Evolutionary conservation across 2,888 invertebrate genomes (phyloP).

Genomic region (Mythimna impura): DNA sequence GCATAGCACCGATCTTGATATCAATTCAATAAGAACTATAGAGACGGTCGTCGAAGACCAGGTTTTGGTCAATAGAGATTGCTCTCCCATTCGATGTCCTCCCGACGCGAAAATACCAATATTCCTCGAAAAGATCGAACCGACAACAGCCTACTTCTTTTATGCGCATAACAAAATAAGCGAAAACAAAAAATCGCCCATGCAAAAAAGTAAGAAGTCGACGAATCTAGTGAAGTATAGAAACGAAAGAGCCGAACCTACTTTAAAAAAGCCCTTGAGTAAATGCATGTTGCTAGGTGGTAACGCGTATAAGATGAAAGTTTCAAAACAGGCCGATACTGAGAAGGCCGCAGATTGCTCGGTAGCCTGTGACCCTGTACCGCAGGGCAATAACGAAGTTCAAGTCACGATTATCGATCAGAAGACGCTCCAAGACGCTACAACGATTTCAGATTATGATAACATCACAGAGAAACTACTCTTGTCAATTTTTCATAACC

Average conservation of each 20-base stretch:
- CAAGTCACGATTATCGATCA: slow-evolving; percentile 66
- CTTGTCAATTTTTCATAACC: slow-evolving; percentile 72
- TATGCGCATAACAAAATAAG: slow-evolving; percentile 68
- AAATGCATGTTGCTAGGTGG: slow-evolving; percentile 76
- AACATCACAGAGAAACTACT: slow-evolving; percentile 79
- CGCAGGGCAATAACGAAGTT: slow-evolving; percentile 63
- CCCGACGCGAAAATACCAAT: slow-evolving; percentile 25
- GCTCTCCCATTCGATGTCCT: slow-evolving; percentile 2
- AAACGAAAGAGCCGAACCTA: slow-evolving; percentile 77
- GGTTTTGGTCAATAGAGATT: slow-evolving; percentile 23
- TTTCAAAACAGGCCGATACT: slow-evolving; percentile 47
- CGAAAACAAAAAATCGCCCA: slow-evolving; percentile 48
- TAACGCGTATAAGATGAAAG: slow-evolving; percentile 66
- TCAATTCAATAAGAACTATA: slow-evolving; percentile 63
- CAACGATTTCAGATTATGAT: slow-evolving; percentile 73
- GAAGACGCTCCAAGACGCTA: slow-evolving; percentile 70
- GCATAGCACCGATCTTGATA: slow-evolving; percentile 74
- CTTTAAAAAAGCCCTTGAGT: slow-evolving; percentile 73
- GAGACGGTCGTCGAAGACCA: slow-evolving; percentile 34
- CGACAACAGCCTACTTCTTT: slow-evolving; percentile 73
- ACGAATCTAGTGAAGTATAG: slow-evolving; percentile 84
- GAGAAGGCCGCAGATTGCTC: slow-evolving; percentile 34
- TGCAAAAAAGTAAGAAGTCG: slow-evolving; percentile 81
- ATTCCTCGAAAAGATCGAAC: slow-evolving; percentile 60
- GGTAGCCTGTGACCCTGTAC: slow-evolving; percentile 57